Evolutionary conservation across 2,888 invertebrate species (phyloP), one percentile per base, ranked within the genome.

Genomic region (Ornithoptera priamus): DNA sequence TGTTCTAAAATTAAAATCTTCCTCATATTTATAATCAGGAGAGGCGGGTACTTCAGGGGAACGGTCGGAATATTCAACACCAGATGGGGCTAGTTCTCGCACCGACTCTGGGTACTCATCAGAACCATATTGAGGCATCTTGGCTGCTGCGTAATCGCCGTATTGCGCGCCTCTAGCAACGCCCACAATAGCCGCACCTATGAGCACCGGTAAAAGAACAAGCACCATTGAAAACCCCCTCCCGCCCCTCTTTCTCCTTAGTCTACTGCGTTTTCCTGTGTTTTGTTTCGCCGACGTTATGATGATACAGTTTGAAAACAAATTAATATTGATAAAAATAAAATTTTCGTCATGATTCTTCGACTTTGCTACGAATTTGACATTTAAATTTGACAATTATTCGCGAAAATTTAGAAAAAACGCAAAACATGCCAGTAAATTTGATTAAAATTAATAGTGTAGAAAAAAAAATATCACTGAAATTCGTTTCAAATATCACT

Each of bases 361-460:
- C 75, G 78, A 78, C 76, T 80, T 76, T 75, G 81, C 90, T 87
- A 81, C 72, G 79, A 90, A 88, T 90, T 90, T 90, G 89, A 87
- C 88, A 84, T 80, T 79, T 73, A 69, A 72, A 69, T 67, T 42
- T 74, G 62, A 74, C 68, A 73, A 72, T 71, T 71, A 72, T 66
- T 71, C 68, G 69, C 64, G 64, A 74, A 75, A 73, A 73, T 72
- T 74, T 71, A 67, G 30, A 20, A 20, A 24, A 50, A 62, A 56
- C 50, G 68, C 65, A 65, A 65, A 73, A 67, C 69, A 68, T 60
- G 36, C 58, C 39, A 72, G 73, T 59, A 50, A 24, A 62, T 22
- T 22, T 7, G n/a, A 24, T 39, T n/a, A 53, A 7, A 50, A 60
- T 46, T 30, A 60, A 46, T 12, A 15, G 15, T 24, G 10, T 20